Base-by-base conservation (phyloP, 2,113 vertebrate species). In the Onychostoma macrolepis region DNA sequence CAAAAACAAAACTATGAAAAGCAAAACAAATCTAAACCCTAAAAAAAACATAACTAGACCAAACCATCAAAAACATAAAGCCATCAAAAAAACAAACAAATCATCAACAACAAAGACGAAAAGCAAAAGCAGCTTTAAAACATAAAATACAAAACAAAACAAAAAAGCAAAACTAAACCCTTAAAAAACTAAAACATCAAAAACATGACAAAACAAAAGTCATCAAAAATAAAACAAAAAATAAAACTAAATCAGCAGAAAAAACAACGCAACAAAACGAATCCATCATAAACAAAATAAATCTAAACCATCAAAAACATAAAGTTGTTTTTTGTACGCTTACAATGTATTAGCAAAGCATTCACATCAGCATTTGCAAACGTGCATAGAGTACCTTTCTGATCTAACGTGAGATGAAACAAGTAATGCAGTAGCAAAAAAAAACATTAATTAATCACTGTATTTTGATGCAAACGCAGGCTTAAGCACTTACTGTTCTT, bases 401-500 rank as follows among this genome's bases (percentile, higher is more conserved):
- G 30, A 13, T 8, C 30, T 36, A 71, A 33, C 7, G 30, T 21
- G 30, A 38, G 4, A 24, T 30, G 36, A 72, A 41, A 72, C 9
- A 72, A 24, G 19, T 38, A 72, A 38, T 4, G 19, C 33, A 24
- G 36, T 38, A 41, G 21, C 19, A 72, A 72, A 72, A 33, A 33
- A 69, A 67, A 6, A 65, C 24, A 36, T 19, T 0, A 33, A 71
- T 19, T 71, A 76, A 28, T 76, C 38, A 76, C 38, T 17, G 74
- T 10, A 76, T 28, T 26, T 41, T 26, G 8, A 76, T 48, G 74
- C n/a, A 24, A 48, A 48, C 5, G 15, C 13, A 13, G 26, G 28
- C 26, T 79, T 53, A 61, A 79, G 61, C 63, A 97, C 98, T 99
- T 93, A 99, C 98, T 99, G 98, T 56, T 99, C 97, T 91, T 98